phyloP scores from a whole-genome alignment of 2,888 invertebrate species.

The Ectemnius lituratus region DNA sequence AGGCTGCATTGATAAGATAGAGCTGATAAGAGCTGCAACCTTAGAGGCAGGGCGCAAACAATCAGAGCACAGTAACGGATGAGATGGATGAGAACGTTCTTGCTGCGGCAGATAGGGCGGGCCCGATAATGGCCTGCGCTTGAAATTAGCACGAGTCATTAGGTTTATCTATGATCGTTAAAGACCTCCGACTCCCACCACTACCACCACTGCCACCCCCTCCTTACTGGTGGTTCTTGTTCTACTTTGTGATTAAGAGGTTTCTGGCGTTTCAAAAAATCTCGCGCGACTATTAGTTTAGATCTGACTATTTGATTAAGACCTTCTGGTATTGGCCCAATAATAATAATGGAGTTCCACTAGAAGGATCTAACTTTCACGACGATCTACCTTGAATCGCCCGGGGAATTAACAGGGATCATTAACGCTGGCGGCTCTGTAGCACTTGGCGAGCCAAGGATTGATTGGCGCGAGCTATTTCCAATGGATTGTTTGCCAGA shows the following conservation, averaged over 20 bases:
- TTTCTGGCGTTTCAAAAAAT: neutral
- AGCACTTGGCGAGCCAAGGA: neutral
- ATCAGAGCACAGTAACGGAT: slow-evolving; percentile 52
- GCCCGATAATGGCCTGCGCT: slow-evolving; percentile 60
- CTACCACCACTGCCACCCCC: slow-evolving; percentile 2
- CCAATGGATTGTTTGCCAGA: no score
- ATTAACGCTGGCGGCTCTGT: neutral
- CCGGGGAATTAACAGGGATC: neutral
- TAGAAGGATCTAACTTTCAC: neutral
- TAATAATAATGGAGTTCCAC: neutral
- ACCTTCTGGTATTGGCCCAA: neutral
- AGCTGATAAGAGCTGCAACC: slow-evolving; percentile 11
- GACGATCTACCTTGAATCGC: neutral
- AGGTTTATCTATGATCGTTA: slow-evolving; percentile 59
- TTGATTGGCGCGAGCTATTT: slow-evolving; percentile 1
- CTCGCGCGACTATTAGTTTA: no score
- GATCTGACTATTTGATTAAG: neutral
- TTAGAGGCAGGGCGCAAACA: slow-evolving; percentile 17
- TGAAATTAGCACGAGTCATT: slow-evolving; percentile 64
- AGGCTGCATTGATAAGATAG: slow-evolving; percentile 1
- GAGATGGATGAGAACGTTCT: slow-evolving; percentile 50
- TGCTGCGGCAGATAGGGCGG: slow-evolving; percentile 39
- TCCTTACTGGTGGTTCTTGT: neutral
- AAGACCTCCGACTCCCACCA: slow-evolving; percentile 40
- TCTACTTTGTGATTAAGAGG: neutral